Evolutionary conservation across 53 echinoderm and acorn worm genomes (phyloP).

Genomic region (Echinarachnius parma): DNA sequence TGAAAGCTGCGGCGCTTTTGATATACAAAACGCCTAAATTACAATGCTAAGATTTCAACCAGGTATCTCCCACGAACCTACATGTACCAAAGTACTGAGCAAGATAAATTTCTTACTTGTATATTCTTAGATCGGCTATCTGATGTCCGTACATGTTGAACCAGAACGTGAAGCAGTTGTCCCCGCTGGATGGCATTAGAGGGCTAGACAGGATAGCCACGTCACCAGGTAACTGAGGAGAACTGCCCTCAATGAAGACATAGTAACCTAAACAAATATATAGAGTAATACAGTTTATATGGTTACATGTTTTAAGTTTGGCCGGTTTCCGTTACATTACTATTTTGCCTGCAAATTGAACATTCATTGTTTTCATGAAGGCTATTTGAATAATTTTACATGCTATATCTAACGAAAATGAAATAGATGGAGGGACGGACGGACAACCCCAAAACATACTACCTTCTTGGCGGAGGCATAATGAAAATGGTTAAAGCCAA

Average conservation of each 20-base stretch:
- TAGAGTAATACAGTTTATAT: neutral
- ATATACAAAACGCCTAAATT: too few species aligned
- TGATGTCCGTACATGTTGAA: conserved; percentile 71
- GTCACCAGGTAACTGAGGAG: conserved; percentile 34
- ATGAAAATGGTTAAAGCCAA: too few species aligned
- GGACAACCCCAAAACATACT: too few species aligned
- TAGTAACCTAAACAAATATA: conserved; percentile 56
- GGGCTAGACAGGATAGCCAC: conserved; percentile 59
- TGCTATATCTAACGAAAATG: too few species aligned
- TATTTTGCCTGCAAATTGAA: too few species aligned
- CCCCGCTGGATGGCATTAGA: conserved; percentile 11
- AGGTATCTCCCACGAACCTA: neutral
- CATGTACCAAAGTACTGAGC: neutral
- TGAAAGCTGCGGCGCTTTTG: too few species aligned
- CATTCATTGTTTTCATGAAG: too few species aligned
- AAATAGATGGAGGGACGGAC: too few species aligned
- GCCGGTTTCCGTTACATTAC: too few species aligned
- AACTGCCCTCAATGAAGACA: conserved; percentile 63
- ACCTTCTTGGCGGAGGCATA: too few species aligned
- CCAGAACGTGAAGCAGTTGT: conserved; percentile 54
- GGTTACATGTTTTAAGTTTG: neutral
- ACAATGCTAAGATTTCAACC: neutral
- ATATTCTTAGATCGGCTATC: conserved; percentile 56
- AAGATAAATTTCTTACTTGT: conserved; percentile 25
- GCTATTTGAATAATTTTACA: too few species aligned